These are phyloP conservation scores for Cyprinodon variegatus DNA, from an alignment of 2,113 vertebrate genomes.

Conservation along the genomic window DNA sequence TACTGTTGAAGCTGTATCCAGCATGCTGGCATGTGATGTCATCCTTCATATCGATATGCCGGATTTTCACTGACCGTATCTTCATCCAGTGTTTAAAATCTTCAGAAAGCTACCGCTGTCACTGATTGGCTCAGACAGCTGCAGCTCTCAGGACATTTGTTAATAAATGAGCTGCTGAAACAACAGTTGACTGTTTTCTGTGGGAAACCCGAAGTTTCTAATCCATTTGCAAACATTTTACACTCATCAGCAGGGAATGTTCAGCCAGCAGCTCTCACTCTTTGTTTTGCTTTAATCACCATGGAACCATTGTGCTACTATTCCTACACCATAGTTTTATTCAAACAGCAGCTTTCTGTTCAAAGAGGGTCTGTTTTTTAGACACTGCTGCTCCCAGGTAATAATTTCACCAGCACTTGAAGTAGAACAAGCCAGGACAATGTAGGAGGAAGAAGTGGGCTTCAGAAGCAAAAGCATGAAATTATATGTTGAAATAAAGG, in stretches of 20 bases:
- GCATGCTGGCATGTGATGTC: no score
- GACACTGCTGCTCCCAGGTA: conserved; percentile 50
- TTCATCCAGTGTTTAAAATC: neutral
- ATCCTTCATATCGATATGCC: no score
- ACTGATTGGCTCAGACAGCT: conserved; percentile 20
- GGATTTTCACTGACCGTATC: neutral
- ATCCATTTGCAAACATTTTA: conserved; percentile 30
- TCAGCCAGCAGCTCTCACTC: conserved; percentile 14
- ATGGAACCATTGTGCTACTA: neutral
- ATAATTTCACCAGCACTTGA: conserved; percentile 19
- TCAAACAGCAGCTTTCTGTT: conserved; percentile 24
- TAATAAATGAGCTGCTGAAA: conserved; percentile 13
- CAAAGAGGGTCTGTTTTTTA: conserved; percentile 4
- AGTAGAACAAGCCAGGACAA: conserved; percentile 5
- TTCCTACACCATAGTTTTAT: conserved; percentile 14
- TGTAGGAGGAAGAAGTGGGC: conserved; percentile 14
- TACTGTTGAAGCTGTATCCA: no score
- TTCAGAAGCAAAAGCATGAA: neutral
- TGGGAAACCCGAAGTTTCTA: conserved; percentile 36
- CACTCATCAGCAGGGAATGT: conserved; percentile 22
- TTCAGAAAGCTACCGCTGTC: conserved; percentile 15
- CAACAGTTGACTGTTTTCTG: conserved; percentile 10
- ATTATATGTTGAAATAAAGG: neutral
- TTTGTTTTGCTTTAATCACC: conserved; percentile 7
- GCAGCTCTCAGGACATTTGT: conserved; percentile 3